A percentile compares a stretch with the other conserved stretches of the same genome.
These are phyloP conservation scores for Bedellia somnulentella DNA, from an alignment of 2,888 invertebrate genomes.

Conservation along the genomic window DNA sequence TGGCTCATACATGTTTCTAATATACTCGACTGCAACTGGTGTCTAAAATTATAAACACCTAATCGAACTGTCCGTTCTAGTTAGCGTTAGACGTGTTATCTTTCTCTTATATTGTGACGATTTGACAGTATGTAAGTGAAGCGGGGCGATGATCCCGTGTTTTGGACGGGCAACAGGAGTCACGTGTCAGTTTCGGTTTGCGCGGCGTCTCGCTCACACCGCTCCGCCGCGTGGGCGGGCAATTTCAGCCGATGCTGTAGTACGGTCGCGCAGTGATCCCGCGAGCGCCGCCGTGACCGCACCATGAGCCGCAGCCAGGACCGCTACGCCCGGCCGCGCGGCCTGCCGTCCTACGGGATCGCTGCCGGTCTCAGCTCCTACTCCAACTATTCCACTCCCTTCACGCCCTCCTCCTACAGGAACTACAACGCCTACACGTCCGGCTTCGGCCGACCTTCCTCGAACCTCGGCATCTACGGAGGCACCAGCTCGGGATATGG, in stretches of 20 bases:
- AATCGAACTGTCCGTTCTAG: too few species aligned
- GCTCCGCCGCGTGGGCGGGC: slow-evolving; percentile 28
- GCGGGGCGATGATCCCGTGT: slow-evolving; percentile 11
- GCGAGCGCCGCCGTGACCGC: not conserved
- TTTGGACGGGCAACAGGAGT: too few species aligned
- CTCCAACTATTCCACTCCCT: slow-evolving; percentile 26
- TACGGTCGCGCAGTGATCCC: slow-evolving; percentile 3
- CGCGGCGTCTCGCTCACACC: slow-evolving; percentile 28
- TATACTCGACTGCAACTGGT: too few species aligned
- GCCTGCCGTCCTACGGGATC: slow-evolving; percentile 40
- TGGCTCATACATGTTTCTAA: too few species aligned
- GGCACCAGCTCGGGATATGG: slow-evolving; percentile 70
- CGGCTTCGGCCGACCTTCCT: slow-evolving; percentile 32
- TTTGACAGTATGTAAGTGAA: slow-evolving; percentile 13
- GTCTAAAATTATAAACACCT: too few species aligned
- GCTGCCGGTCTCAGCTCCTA: slow-evolving; percentile 42
- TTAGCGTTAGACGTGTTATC: too few species aligned
- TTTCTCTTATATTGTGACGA: too few species aligned
- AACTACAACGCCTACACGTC: slow-evolving; percentile 27
- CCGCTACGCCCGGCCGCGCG: slow-evolving; percentile 37
- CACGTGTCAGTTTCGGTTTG: too few species aligned
- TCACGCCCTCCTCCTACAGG: slow-evolving; percentile 35
- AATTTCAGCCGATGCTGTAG: too few species aligned
- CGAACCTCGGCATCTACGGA: slow-evolving; percentile 58
- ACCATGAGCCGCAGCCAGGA: slow-evolving; percentile 51